phyloP scores from a whole-genome alignment of 2,797 vertebrate genomes.

The Antrozous pallidus region DNA sequence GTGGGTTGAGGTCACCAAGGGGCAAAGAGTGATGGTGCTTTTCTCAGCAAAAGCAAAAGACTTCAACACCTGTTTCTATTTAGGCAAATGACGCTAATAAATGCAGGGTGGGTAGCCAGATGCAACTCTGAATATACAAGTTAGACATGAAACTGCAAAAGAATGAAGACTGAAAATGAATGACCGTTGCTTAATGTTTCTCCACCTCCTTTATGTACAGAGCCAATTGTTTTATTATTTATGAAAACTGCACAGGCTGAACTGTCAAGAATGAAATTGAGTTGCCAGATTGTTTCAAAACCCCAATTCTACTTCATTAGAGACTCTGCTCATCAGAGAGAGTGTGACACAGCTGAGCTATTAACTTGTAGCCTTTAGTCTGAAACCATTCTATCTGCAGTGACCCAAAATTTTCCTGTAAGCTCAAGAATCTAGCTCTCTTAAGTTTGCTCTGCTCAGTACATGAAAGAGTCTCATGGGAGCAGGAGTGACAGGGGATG shows the following conservation, averaged over 20 bases:
- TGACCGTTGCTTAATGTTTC: not conserved
- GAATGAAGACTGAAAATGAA: not conserved
- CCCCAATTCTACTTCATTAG: not conserved
- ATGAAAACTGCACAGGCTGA: not conserved
- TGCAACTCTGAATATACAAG: not conserved
- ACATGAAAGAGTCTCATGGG: not conserved
- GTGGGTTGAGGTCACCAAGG: not conserved
- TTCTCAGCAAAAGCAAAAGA: slow-evolving; percentile 31
- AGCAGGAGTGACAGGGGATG: not conserved
- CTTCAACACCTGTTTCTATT: not conserved
- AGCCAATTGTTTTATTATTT: not conserved
- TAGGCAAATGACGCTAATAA: not conserved
- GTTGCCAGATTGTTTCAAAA: not conserved
- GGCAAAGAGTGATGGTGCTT: not conserved
- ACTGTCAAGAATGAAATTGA: not conserved
- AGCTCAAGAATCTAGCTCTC: not conserved
- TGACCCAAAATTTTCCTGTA: not conserved
- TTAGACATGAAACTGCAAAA: not conserved
- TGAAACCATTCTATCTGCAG: not conserved
- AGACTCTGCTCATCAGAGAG: not conserved
- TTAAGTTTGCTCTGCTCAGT: fast-evolving
- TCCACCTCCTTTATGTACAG: not conserved
- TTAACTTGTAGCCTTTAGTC: not conserved
- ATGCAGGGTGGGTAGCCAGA: not conserved
- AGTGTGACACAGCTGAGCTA: not conserved